Conservation (phyloP, 2,888 invertebrate genomes). For the Thyatira batis region DNA sequence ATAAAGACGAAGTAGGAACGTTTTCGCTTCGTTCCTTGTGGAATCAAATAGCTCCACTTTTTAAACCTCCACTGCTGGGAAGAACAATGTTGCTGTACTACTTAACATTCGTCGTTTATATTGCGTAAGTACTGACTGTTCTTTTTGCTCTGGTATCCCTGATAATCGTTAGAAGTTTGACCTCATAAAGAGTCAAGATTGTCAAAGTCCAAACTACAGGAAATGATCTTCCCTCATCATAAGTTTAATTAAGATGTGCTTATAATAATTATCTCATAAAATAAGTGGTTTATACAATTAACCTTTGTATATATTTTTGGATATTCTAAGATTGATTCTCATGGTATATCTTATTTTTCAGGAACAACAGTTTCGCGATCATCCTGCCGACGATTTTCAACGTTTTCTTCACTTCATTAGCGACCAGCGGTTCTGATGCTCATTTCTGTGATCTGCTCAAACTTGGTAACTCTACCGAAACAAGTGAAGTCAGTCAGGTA, state of each 20-base stretch:
- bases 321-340: no score
- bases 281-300: no score
- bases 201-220: no score
- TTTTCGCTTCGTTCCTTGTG: conserved; percentile 77
- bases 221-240: no score
- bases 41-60: conserved; percentile 81
- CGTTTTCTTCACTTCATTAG: conserved; percentile 72
- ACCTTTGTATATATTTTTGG: no score
- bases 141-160: no score
- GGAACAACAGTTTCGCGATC: conserved; percentile 80
- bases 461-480: conserved; percentile 22
- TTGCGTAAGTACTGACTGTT: conserved; percentile 77
- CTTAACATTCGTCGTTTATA: conserved; percentile 85
- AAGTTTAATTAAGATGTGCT: no score
- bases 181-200: no score
- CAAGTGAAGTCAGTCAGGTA: conserved; percentile 28
- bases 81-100: conserved; percentile 80
- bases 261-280: no score
- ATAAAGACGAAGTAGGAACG: conserved; percentile 47
- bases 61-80: conserved; percentile 75
- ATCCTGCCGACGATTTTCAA: conserved; percentile 83
- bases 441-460: conserved; percentile 65
- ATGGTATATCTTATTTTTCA: conserved; percentile 31
- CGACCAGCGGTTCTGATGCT: conserved; percentile 43
- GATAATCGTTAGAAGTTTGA: no score